Percentiles rank a stretch among this genome's conserved stretches.
phyloP scores from a whole-genome alignment of 1,140 invertebrate species.

The Daktulosphaira vitifoliae region DNA sequence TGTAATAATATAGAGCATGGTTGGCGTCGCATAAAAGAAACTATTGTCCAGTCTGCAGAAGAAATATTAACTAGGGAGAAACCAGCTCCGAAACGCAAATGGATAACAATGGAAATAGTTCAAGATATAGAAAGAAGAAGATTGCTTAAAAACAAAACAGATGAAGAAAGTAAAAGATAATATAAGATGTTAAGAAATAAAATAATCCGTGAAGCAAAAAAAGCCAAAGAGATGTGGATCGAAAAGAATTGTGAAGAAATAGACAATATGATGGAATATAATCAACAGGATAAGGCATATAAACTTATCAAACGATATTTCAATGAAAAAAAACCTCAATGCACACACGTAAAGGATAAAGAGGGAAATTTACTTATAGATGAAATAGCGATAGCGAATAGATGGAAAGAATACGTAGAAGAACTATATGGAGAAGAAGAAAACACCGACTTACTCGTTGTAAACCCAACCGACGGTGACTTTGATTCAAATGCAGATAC shows the following conservation, averaged over 20 bases:
- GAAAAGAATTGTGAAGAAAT: constrained; percentile 12
- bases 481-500: not conserved
- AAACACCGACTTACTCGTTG: not conserved
- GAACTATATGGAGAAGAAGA: not conserved
- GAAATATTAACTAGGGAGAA: constrained; percentile 6
- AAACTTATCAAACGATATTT: not conserved
- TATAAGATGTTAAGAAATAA: constrained; percentile 24
- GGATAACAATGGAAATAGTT: constrained; percentile 3
- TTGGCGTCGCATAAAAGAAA: not conserved
- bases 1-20: constrained; percentile 3
- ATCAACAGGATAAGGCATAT: not conserved
- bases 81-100: not conserved
- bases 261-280: constrained; percentile 14
- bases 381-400: not conserved
- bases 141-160: constrained; percentile 25
- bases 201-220: constrained; percentile 13
- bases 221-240: constrained; percentile 10
- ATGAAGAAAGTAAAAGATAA: constrained; percentile 12
- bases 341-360: not conserved
- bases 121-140: constrained; percentile 6
- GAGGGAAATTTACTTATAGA: not conserved
- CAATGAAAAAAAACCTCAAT: not conserved
- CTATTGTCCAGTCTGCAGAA: constrained; percentile 4
- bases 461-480: not conserved
- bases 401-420: constrained; percentile 10